Evolutionary conservation across 2,888 invertebrate species (phyloP).

Genomic region (Nesidiocoris tenuis): DNA sequence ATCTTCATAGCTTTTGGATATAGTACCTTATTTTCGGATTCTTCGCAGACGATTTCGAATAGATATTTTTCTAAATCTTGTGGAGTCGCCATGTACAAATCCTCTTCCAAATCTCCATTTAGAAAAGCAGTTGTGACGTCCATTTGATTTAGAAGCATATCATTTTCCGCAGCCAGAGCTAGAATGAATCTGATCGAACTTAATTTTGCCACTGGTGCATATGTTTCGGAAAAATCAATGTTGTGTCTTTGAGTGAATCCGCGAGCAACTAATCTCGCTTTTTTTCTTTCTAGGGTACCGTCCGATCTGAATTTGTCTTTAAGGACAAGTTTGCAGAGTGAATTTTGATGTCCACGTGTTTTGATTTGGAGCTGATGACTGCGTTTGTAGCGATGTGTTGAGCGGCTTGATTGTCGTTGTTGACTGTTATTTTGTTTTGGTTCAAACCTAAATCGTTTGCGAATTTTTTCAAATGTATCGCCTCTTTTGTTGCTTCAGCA

Average conservation of each 20-base stretch:
- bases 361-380: constrained; percentile 12
- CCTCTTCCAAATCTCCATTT: neutral
- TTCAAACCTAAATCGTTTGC: neutral
- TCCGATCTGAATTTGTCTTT: neutral
- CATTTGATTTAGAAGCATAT: neutral
- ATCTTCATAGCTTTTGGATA: neutral
- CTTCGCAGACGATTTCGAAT: neutral
- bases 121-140: constrained; percentile 11
- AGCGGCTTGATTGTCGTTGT: constrained; percentile 22
- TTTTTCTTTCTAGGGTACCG: neutral
- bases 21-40: neutral
- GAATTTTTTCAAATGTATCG: constrained; percentile 10
- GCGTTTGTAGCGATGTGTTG: constrained; percentile 5
- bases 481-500: constrained; percentile 6
- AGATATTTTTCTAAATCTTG: neutral
- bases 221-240: neutral
- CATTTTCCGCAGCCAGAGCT: neutral
- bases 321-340: neutral
- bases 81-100: constrained; percentile 2
- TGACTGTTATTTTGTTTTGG: neutral
- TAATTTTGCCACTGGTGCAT: neutral
- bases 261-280: constrained; percentile 1
- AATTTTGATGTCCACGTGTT: neutral
- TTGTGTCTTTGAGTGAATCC: neutral
- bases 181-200: neutral